Evolutionary conservation across 1,140 invertebrate species (phyloP).

Genomic region (Dendroctonus ponderosae): DNA sequence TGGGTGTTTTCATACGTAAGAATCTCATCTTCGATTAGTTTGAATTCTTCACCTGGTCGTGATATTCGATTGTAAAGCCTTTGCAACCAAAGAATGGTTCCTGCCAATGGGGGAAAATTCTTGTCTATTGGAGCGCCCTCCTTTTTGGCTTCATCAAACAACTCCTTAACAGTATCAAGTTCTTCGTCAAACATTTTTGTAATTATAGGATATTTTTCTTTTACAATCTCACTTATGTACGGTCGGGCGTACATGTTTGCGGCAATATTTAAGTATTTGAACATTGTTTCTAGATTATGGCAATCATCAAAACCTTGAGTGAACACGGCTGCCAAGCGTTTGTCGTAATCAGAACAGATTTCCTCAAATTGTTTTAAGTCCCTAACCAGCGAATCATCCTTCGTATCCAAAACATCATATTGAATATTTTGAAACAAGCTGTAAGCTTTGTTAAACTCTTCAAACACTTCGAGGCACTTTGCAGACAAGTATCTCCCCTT

Average conservation of each 20-base stretch:
- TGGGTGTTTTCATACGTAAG: slow-evolving; percentile 43
- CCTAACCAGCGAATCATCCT: slow-evolving; percentile 62
- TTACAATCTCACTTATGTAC: slow-evolving; percentile 66
- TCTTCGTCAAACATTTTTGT: slow-evolving; percentile 63
- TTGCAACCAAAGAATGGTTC: slow-evolving; percentile 68
- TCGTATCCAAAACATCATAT: slow-evolving; percentile 69
- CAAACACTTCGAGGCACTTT: slow-evolving; percentile 56
- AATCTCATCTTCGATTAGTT: slow-evolving; percentile 55
- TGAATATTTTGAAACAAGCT: slow-evolving; percentile 67
- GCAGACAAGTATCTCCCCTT: slow-evolving; percentile 65
- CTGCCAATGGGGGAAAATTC: slow-evolving; percentile 71
- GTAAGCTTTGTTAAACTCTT: slow-evolving; percentile 72
- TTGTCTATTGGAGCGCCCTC: slow-evolving; percentile 60
- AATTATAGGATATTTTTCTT: slow-evolving; percentile 59
- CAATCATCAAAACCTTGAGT: slow-evolving; percentile 76
- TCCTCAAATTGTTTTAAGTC: slow-evolving; percentile 62
- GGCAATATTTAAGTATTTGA: slow-evolving; percentile 69
- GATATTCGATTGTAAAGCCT: slow-evolving; percentile 64
- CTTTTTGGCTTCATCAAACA: slow-evolving; percentile 54
- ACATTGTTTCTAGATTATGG: slow-evolving; percentile 64
- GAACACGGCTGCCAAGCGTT: slow-evolving; percentile 71
- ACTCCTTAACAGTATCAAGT: slow-evolving; percentile 63
- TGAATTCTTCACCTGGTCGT: slow-evolving; percentile 61
- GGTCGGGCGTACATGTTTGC: slow-evolving; percentile 71
- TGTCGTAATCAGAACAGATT: slow-evolving; percentile 66